These are phyloP conservation scores for Etia nguti DNA, from an alignment of 2,113 vertebrate genomes.

Conservation along the genomic window DNA sequence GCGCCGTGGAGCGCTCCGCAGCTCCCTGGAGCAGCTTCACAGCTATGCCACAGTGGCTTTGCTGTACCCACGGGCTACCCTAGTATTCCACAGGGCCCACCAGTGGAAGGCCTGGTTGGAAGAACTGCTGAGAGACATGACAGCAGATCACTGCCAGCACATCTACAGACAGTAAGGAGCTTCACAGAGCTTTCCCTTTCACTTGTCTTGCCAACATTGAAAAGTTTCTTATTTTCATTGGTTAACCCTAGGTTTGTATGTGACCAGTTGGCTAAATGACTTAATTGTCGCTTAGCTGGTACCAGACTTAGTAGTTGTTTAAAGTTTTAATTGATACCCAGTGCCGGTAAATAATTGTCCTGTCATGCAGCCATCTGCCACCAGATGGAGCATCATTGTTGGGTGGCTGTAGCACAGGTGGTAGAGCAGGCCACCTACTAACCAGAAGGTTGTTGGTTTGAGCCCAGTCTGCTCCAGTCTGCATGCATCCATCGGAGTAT, in stretches of 20 bases:
- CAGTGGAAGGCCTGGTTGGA: constrained; percentile 98
- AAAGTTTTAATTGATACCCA: too few relatives aligned
- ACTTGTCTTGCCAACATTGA: not conserved
- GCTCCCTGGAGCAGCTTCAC: constrained; percentile 93
- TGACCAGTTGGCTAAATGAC: too few relatives aligned
- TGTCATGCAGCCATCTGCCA: too few relatives aligned
- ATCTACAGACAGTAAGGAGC: constrained; percentile 83
- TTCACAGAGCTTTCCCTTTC: not conserved
- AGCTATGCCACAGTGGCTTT: constrained; percentile 96
- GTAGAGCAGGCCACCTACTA: too few relatives aligned
- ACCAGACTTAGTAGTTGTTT: not conserved
- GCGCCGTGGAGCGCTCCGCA: constrained; percentile 82
- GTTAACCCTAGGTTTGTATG: not conserved
- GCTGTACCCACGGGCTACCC: constrained; percentile 88
- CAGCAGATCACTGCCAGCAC: constrained; percentile 85
- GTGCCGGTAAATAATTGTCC: too few relatives aligned
- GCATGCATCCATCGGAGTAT: too few relatives aligned
- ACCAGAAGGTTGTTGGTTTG: too few relatives aligned
- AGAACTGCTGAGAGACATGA: constrained; percentile 89
- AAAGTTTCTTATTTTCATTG: not conserved
- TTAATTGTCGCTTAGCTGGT: not conserved
- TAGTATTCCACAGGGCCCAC: constrained; percentile 87
- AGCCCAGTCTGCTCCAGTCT: too few relatives aligned
- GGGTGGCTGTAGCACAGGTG: too few relatives aligned
- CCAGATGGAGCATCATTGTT: too few relatives aligned